Conservation (phyloP, 2,888 invertebrate genomes). For the Amblyjoppa fuscipennis region DNA sequence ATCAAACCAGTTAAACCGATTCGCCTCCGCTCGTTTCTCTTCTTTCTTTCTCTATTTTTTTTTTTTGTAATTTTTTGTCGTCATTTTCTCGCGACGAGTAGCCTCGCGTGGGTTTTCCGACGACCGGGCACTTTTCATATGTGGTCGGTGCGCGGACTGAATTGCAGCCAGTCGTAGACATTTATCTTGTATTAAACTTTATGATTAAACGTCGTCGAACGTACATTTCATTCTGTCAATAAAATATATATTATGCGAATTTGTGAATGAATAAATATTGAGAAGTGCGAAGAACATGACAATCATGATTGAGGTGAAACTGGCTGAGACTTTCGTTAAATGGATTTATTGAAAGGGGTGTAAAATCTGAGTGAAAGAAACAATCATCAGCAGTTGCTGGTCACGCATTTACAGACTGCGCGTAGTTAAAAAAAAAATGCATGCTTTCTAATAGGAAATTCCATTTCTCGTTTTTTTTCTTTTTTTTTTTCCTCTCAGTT, state of each 20-base stretch:
- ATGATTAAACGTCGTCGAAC: background rate
- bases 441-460: background rate
- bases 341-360: no score
- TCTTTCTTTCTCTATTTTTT: conserved; percentile 17
- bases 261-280: no score
- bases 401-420: background rate
- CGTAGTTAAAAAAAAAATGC: background rate
- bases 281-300: no score
- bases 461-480: background rate
- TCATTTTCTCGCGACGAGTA: background rate
- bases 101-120: background rate
- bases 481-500: no score
- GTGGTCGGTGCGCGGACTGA: background rate
- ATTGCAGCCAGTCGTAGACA: background rate
- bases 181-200: no score
- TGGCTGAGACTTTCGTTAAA: no score
- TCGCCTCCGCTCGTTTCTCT: conserved; percentile 73
- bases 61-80: background rate
- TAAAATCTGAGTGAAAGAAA: no score
- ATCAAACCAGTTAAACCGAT: no score
- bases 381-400: background rate
- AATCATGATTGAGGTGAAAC: background rate
- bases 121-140: background rate
- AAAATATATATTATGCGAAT: background rate
- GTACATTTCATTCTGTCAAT: no score